Percentiles rank a stretch among this genome's conserved stretches.
Conservation (phyloP, 2,888 invertebrate genomes). For the Timema cristinae region DNA sequence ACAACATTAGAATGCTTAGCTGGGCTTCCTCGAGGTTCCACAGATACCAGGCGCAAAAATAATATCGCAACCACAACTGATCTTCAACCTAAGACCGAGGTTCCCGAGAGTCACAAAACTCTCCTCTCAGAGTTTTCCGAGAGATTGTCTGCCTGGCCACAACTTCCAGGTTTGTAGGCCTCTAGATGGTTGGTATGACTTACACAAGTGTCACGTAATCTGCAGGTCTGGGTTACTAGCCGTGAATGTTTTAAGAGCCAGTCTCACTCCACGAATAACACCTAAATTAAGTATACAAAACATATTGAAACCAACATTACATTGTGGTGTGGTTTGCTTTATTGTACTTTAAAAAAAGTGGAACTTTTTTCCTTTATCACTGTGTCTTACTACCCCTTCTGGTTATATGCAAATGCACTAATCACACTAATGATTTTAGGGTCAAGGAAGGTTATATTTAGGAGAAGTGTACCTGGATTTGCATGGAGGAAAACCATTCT, state of each 20-base stretch:
- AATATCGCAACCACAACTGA: slow-evolving; percentile 41
- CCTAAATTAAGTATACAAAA: not conserved
- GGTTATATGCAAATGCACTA: no score
- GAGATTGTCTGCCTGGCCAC: slow-evolving; percentile 68
- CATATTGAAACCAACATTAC: not conserved
- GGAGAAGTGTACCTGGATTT: no score
- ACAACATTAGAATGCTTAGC: slow-evolving; percentile 66
- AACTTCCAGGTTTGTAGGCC: slow-evolving; percentile 49
- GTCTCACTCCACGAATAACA: not conserved
- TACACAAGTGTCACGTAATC: not conserved
- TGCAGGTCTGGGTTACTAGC: not conserved
- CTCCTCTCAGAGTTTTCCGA: slow-evolving; percentile 60
- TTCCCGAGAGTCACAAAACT: slow-evolving; percentile 58
- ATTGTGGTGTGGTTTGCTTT: not conserved
- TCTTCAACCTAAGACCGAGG: slow-evolving; percentile 41
- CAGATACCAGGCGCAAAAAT: slow-evolving; percentile 38
- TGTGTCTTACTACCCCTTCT: no score
- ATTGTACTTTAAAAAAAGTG: no score
- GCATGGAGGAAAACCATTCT: no score
- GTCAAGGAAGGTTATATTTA: no score
- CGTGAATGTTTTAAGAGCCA: not conserved
- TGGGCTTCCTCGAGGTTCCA: slow-evolving; percentile 52
- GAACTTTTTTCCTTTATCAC: no score
- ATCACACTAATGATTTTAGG: no score
- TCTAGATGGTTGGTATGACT: not conserved